Evolutionary conservation across 2,113 vertebrate genomes (phyloP).

Genomic region (Corythaeola cristata): DNA sequence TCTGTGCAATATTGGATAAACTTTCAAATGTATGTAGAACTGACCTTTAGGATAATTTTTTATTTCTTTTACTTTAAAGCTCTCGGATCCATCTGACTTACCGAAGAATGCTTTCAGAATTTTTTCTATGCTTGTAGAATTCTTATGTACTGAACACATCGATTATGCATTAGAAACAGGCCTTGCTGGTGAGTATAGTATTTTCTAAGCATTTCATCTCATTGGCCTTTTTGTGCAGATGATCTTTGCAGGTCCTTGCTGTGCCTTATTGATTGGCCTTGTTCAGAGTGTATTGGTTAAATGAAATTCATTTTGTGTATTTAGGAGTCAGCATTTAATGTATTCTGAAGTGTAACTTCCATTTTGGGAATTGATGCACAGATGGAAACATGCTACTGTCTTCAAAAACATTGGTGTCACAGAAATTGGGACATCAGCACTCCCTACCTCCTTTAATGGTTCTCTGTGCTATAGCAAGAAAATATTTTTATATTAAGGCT

Average conservation of each 20-base stretch:
- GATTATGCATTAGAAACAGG: slow-evolving; percentile 99
- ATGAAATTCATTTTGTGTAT: not conserved
- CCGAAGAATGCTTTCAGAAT: slow-evolving; percentile 97
- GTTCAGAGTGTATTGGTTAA: not conserved
- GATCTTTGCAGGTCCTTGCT: slow-evolving; percentile 5
- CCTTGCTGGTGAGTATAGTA: slow-evolving; percentile 85
- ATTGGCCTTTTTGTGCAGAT: not conserved
- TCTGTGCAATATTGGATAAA: not conserved
- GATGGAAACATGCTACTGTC: not conserved
- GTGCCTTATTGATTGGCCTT: slow-evolving; percentile 22
- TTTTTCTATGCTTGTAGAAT: slow-evolving; percentile 96
- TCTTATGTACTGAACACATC: slow-evolving; percentile 97
- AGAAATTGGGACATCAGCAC: not conserved
- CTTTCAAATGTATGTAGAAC: slow-evolving; percentile 3
- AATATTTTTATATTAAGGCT: not conserved
- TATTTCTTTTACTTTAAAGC: slow-evolving; percentile 77
- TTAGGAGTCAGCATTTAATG: not conserved
- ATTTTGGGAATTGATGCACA: not conserved
- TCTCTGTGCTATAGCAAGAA: not conserved
- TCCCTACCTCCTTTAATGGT: not conserved
- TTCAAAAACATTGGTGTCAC: not conserved
- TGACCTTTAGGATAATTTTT: slow-evolving; percentile 29
- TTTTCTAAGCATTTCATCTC: slow-evolving; percentile 10
- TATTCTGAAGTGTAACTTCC: not conserved
- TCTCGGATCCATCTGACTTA: slow-evolving; percentile 96